Percentiles rank a stretch among this genome's conserved stretches.
Evolutionary conservation across 2,888 invertebrate genomes (phyloP).

Genomic region (Pristionchus fissidentatus): DNA sequence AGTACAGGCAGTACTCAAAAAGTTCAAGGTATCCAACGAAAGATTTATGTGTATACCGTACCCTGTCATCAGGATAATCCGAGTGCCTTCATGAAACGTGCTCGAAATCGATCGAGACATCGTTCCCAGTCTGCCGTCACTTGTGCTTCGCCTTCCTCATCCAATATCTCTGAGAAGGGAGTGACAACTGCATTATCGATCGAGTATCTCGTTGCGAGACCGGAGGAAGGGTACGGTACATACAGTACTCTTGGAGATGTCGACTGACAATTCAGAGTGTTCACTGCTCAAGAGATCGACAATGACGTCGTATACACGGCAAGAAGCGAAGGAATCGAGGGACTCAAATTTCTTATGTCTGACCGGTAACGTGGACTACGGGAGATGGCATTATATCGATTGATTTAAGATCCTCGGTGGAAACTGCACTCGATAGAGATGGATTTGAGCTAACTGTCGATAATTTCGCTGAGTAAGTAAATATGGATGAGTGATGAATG

Average conservation of each 20-base stretch:
- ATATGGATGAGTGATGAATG: background rate
- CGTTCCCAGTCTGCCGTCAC: background rate
- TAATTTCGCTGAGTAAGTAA: background rate
- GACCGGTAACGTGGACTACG: background rate
- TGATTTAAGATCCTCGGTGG: background rate
- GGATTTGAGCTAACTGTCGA: slow-evolving; percentile 21
- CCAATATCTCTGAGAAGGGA: background rate
- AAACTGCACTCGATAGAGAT: slow-evolving; percentile 2
- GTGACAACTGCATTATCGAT: background rate
- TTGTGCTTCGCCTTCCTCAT: background rate
- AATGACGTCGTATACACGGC: background rate
- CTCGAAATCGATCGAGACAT: slow-evolving; percentile 27
- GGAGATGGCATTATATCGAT: background rate
- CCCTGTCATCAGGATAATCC: background rate
- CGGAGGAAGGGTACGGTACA: slow-evolving; percentile 25
- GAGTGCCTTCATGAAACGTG: slow-evolving; percentile 8
- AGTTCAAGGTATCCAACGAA: slow-evolving; percentile 4
- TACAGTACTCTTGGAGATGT: background rate
- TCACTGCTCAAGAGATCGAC: slow-evolving; percentile 29
- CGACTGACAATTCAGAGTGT: background rate
- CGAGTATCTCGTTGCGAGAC: background rate
- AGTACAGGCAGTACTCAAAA: slow-evolving; percentile 13
- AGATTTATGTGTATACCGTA: background rate
- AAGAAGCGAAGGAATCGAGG: slow-evolving; percentile 9
- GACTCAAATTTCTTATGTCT: background rate